Evolutionary conservation across 2,797 vertebrate genomes (phyloP).

Genomic region (Lepus townsendii): DNA sequence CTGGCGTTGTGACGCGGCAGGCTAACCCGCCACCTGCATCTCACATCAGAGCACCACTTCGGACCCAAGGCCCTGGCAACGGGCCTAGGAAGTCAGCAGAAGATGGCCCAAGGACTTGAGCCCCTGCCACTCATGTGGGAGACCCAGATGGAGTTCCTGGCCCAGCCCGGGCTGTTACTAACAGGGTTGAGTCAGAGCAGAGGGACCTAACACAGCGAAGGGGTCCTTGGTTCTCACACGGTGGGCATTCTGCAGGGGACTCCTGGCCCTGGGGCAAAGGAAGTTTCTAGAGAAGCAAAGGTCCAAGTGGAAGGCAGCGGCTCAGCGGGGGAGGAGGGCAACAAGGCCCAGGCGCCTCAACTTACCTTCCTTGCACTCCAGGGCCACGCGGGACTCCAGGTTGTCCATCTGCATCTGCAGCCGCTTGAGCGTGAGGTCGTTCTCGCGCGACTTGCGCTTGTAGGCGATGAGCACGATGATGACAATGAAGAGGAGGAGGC

Average conservation of each 20-base stretch:
- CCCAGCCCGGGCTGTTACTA: too few relatives aligned
- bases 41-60: too few relatives aligned
- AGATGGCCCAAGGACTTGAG: too few relatives aligned
- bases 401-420: constrained; percentile 99
- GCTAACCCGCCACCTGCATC: too few relatives aligned
- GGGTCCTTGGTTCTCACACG: not conserved
- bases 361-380: constrained; percentile 99
- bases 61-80: too few relatives aligned
- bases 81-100: too few relatives aligned
- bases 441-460: constrained; percentile 98
- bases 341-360: accelerated
- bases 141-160: too few relatives aligned
- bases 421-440: constrained; percentile 98
- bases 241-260: not conserved
- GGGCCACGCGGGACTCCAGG: constrained; percentile 97
- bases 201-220: accelerated
- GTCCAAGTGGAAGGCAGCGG: not conserved
- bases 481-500: constrained; percentile 98
- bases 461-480: constrained; percentile 99
- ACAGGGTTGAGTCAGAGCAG: not conserved
- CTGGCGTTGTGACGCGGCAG: too few relatives aligned
- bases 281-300: not conserved
- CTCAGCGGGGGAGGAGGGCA: not conserved
- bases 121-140: too few relatives aligned
- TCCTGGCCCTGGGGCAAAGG: not conserved